These are phyloP conservation scores for Zapornia atra DNA, from an alignment of 2,113 vertebrate genomes.

Conservation along the genomic window DNA sequence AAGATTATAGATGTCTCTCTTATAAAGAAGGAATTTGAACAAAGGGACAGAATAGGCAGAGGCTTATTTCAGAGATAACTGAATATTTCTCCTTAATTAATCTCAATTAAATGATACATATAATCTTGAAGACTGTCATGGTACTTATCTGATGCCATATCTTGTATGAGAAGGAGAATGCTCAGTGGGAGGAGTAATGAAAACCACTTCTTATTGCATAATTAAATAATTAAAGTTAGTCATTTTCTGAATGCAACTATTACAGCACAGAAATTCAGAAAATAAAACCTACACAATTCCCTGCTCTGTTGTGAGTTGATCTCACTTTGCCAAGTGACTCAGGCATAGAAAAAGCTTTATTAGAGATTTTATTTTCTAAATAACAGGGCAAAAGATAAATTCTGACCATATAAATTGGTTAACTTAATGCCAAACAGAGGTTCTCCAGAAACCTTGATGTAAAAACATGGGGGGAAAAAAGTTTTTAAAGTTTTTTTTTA, in stretches of 20 bases:
- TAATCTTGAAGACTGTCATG: not conserved
- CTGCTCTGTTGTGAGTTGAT: not conserved
- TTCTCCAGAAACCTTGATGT: not conserved
- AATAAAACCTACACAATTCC: not conserved
- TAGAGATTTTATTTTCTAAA: not conserved
- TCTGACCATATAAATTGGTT: not conserved
- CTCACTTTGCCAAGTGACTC: not conserved
- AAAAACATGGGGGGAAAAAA: not conserved
- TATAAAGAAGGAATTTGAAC: not conserved
- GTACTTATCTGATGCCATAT: not conserved
- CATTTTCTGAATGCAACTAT: not conserved
- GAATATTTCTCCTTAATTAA: not conserved
- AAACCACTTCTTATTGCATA: constrained; percentile 9
- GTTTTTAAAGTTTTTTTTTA: too few species aligned
- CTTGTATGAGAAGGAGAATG: not conserved
- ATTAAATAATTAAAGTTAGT: not conserved
- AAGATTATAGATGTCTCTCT: not conserved
- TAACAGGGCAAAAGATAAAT: not conserved
- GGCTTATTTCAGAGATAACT: not conserved
- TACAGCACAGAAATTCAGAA: not conserved
- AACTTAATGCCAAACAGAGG: not conserved
- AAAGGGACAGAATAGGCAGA: not conserved
- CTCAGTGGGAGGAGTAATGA: not conserved
- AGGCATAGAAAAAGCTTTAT: not conserved
- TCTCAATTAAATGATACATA: not conserved